Evolutionary conservation across 2,113 vertebrate genomes (phyloP), one percentile per base, ranked within the genome.

Genomic region (Nothocercus julius): DNA sequence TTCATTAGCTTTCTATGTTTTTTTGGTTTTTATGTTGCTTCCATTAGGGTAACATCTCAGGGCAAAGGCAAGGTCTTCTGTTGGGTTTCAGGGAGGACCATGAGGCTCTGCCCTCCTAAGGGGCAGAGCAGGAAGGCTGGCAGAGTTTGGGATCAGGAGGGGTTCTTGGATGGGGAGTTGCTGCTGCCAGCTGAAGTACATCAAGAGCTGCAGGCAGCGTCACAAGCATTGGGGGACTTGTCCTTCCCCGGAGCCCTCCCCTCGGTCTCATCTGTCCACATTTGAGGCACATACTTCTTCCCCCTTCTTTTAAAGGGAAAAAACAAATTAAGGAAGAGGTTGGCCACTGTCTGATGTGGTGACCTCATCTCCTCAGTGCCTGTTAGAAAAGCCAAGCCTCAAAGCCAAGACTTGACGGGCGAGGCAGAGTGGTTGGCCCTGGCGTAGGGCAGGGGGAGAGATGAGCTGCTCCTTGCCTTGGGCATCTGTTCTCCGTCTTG

Each of bases 281-380:
- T 28, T 32, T 32, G 53, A 80, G 11, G 75, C 45, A 15, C 18
- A 34, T 9, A 5, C 5, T 56, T 25, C 13, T 93, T 93, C 20
- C 20, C 24, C 54, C 62, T 32, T 72, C 13, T 10, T 30, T 15
- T 32, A 79, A 92, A 38, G 27, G 82, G n/a, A 10, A 69, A n/a
- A 36, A 76, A 82, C 36, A 1, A 27, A 38, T 24, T 25, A 67
- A 78, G 64, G 40, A 74, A 44, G 80, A 70, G 54, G 18, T 67
- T 67, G 77, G 13, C 20, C 0, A 0, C 10, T 69, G 1, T 44
- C 47, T 72, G 63, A 8, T 32, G 20, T 77, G 80, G 28, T 69
- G 78, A 69, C 70, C 62, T 82, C 82, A 49, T 58, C 76, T 30
- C 28, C 5, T 11, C n/a, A 7, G 32, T 61, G 58, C 34, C 34